phyloP scores from a whole-genome alignment of 2,888 invertebrate species.

The Ryuthela nishihirai region DNA sequence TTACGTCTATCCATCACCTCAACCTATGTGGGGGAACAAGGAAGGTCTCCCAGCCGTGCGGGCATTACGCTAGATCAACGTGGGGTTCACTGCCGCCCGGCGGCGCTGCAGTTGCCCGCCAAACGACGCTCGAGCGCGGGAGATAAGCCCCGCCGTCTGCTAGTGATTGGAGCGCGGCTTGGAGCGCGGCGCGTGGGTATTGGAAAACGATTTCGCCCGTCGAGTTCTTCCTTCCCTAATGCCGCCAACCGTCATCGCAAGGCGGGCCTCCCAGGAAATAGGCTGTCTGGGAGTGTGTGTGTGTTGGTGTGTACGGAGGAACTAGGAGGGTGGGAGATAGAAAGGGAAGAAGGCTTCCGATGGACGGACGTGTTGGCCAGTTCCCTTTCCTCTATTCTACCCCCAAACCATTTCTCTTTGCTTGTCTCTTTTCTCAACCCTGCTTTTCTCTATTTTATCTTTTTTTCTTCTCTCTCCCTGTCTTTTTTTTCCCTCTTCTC shows the following conservation, averaged over 20 bases:
- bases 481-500: conserved; percentile 1
- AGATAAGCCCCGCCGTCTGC: conserved; percentile 40
- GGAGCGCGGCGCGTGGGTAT: conserved; percentile 22
- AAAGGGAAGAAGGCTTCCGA: conserved; percentile 32
- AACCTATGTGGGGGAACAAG: conserved; percentile 37
- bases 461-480: conserved; percentile 6
- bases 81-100: conserved; percentile 7
- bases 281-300: conserved; percentile 18
- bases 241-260: conserved; percentile 37
- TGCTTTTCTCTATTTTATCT: too few relatives aligned
- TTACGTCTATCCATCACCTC: conserved; percentile 38
- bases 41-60: too few relatives aligned
- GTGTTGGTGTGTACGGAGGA: too few relatives aligned
- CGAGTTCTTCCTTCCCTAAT: conserved; percentile 37
- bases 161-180: conserved; percentile 33
- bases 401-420: conserved; percentile 34
- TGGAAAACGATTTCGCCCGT: conserved; percentile 38
- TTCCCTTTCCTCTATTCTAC: conserved; percentile 1
- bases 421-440: too few relatives aligned
- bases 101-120: conserved; percentile 18
- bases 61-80: conserved; percentile 21
- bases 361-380: conserved; percentile 15
- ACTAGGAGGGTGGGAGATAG: conserved; percentile 1
- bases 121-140: conserved; percentile 20
- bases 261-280: conserved; percentile 28